phyloP scores from a whole-genome alignment of 1,140 invertebrate species.

The Subanguina moxae region DNA sequence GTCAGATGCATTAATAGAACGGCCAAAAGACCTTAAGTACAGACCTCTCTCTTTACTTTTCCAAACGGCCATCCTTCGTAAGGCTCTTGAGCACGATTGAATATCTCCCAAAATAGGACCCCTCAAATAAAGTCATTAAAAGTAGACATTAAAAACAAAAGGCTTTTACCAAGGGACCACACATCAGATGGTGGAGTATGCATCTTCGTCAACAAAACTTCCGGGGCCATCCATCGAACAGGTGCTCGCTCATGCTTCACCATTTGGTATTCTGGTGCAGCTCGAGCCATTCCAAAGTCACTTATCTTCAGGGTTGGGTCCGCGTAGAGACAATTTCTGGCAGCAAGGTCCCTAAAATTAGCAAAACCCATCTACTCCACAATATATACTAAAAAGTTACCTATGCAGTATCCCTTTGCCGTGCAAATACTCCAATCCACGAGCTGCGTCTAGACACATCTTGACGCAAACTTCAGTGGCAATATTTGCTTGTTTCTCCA shows the following conservation, averaged over 20 bases:
- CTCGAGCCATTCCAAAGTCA: conserved; percentile 41
- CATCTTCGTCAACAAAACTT: conserved; percentile 17
- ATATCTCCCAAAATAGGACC: conserved; percentile 28
- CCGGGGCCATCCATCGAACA: conserved; percentile 42
- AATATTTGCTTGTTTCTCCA: no score
- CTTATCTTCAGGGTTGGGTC: conserved; percentile 34
- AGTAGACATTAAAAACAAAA: not conserved
- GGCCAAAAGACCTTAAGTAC: no score
- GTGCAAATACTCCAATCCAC: no score
- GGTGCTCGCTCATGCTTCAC: conserved; percentile 19
- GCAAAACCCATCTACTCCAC: no score
- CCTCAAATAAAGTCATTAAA: not conserved
- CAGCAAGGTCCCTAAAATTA: conserved; percentile 75
- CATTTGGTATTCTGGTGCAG: conserved; percentile 25
- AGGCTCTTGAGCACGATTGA: conserved; percentile 27
- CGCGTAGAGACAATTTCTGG: conserved; percentile 63
- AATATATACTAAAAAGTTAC: no score
- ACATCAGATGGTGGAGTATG: conserved; percentile 37
- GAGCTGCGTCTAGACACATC: no score
- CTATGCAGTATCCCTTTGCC: no score
- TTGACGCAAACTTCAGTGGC: no score
- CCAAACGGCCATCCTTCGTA: conserved; percentile 24
- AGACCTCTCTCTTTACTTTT: conserved; percentile 8
- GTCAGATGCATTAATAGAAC: no score
- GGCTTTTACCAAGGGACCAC: conserved; percentile 15